phyloP scores from a whole-genome alignment of 2,113 vertebrate species.

The Zootoca vivipara region DNA sequence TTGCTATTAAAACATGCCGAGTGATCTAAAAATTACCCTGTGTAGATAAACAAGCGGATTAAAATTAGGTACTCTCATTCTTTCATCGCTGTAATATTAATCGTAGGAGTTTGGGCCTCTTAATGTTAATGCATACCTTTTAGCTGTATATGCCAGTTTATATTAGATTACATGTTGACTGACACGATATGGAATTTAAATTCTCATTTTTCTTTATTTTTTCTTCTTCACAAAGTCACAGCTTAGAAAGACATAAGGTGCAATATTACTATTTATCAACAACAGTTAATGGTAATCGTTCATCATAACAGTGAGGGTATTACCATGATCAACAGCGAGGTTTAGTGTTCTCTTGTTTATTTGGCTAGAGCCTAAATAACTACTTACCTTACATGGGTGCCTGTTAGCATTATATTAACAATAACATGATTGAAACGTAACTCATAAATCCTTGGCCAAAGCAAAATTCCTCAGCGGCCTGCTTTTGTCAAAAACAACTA shows the following conservation, averaged over 20 bases:
- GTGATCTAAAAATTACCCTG: slow-evolving; percentile 84
- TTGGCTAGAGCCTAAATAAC: slow-evolving; percentile 7
- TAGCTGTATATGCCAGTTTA: slow-evolving; percentile 76
- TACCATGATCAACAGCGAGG: background rate
- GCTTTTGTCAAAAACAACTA: background rate
- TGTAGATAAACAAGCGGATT: slow-evolving; percentile 84
- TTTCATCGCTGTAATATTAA: slow-evolving; percentile 83
- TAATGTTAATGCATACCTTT: slow-evolving; percentile 82
- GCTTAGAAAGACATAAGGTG: slow-evolving; percentile 66
- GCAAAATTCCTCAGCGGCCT: background rate
- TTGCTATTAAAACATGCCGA: slow-evolving; percentile 85
- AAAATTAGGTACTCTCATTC: slow-evolving; percentile 79
- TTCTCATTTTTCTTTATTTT: slow-evolving; percentile 68
- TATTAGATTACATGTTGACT: slow-evolving; percentile 80
- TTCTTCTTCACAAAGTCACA: slow-evolving; percentile 70
- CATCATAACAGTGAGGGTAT: slow-evolving; percentile 11
- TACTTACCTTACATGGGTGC: slow-evolving; percentile 1
- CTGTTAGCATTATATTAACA: slow-evolving; percentile 11
- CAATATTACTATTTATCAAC: slow-evolving; percentile 56
- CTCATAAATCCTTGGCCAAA: background rate
- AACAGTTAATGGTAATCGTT: slow-evolving; percentile 55
- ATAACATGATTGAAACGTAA: background rate
- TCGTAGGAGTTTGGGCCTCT: slow-evolving; percentile 75
- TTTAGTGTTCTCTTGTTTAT: slow-evolving; percentile 30
- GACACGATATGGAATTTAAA: slow-evolving; percentile 78